These are phyloP conservation scores for Malacoraja senta DNA, from an alignment of 2,797 vertebrate genomes.

Conservation along the genomic window DNA sequence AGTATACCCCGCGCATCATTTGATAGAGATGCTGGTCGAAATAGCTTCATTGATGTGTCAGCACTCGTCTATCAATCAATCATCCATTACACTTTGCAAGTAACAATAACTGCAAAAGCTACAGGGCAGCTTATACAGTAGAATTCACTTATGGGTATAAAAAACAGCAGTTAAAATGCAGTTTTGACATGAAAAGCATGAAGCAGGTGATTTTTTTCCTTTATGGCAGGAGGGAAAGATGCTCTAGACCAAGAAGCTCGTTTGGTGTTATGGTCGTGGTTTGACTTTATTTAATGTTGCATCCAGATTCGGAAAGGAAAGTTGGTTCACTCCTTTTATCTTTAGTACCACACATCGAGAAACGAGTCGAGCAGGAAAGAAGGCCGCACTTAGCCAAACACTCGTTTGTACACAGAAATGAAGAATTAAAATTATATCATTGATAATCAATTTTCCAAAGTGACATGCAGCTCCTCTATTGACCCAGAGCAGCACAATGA, in stretches of 20 bases:
- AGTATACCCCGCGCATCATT: conserved; percentile 99
- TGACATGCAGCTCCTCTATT: background rate
- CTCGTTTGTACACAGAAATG: background rate
- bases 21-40: conserved; percentile 98
- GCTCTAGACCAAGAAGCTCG: conserved; percentile 11
- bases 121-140: conserved; percentile 76
- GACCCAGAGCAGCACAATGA: background rate
- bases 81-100: conserved; percentile 74
- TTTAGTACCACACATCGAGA: background rate
- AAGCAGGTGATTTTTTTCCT: conserved; percentile 65
- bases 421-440: background rate
- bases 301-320: conserved; percentile 18
- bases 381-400: background rate
- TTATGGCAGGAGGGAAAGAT: conserved; percentile 40
- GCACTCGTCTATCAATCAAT: conserved; percentile 99
- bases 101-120: conserved; percentile 86
- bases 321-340: conserved; percentile 21
- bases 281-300: conserved; percentile 36
- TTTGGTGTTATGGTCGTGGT: conserved; percentile 28
- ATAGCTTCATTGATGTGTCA: conserved; percentile 99
- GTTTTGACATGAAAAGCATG: conserved; percentile 81
- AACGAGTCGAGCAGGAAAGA: background rate
- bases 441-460: background rate
- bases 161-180: conserved; percentile 92
- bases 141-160: conserved; percentile 97